Evolutionary conservation across 1,140 invertebrate genomes (phyloP), one percentile per base, ranked within the genome.

Genomic region (Solen grandis): DNA sequence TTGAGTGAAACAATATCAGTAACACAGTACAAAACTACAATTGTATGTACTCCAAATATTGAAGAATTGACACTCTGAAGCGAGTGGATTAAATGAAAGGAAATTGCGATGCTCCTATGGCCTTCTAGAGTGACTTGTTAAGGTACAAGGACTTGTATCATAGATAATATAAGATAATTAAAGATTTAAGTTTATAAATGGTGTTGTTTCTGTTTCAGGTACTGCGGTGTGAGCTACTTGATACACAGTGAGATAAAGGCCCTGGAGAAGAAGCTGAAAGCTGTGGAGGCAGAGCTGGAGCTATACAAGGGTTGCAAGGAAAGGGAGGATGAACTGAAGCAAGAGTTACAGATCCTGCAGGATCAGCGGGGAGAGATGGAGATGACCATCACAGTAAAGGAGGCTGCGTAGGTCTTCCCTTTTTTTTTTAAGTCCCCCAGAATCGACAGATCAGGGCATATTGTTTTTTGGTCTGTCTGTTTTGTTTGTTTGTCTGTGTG

Each of bases 191-290:
- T n/a, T n/a, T n/a, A n/a, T n/a, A n/a, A n/a, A n/a, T n/a, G n/a
- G n/a, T 57, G 55, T 14, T 13, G 8, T 13, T 33, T 14, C 27
- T 62, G 89, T 29, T 91, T 88, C 81, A 85, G 89, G 77, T 92
- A 88, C 69, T 92, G 91, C 85, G 91, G 91, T 2, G 89, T 92
- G 5, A 91, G 90, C 75, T 92, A 92, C 60, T 85, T 92, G 5
- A 92, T 92, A 80, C 91, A 92, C 62, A 89, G 85, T 81, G 91
- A 92, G 55, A 92, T 92, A 4, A 92, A 92, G 84, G 84, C 80
- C 31, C 76, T 92, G 36, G 90, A 92, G 68, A 86, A 90, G 16
- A 89, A 88, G 73, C 57, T 90, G 22, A 79, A 84, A 63, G 68
- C 59, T 5, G 52, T 79, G 33, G 88, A 90, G 70, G 80, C 84